phyloP scores from a whole-genome alignment of 1,140 invertebrate species.

The Drosophila tropicalis region DNA sequence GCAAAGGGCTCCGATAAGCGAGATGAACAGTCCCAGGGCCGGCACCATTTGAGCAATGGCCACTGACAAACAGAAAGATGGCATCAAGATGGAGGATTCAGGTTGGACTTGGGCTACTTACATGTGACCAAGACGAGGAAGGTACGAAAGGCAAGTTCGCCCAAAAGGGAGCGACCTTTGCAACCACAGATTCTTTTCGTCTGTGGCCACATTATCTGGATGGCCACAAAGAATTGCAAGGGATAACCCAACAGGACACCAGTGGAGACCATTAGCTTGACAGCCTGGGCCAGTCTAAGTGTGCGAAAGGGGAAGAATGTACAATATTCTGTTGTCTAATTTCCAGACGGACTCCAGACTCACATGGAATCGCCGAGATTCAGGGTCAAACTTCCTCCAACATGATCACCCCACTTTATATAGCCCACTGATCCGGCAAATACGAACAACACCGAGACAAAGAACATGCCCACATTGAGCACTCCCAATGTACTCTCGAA shows the following conservation, averaged over 20 bases:
- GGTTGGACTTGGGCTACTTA: constrained; percentile 84
- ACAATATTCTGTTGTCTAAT: neutral
- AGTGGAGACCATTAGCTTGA: constrained; percentile 88
- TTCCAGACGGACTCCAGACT: constrained; percentile 28
- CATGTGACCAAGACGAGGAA: constrained; percentile 88
- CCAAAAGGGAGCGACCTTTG: constrained; percentile 69
- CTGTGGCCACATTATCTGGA: constrained; percentile 86
- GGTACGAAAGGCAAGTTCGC: constrained; percentile 87
- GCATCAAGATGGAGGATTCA: neutral
- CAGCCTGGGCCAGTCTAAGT: constrained; percentile 85
- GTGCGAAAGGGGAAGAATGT: neutral
- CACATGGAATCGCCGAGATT: constrained; percentile 85
- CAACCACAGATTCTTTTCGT: constrained; percentile 51
- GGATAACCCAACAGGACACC: constrained; percentile 91
- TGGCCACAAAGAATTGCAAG: constrained; percentile 93
- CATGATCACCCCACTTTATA: constrained; percentile 90
- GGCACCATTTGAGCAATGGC: constrained; percentile 92
- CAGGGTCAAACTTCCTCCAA: constrained; percentile 89
- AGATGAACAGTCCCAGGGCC: constrained; percentile 93
- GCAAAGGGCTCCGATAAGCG: constrained; percentile 94
- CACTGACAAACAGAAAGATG: constrained; percentile 84
- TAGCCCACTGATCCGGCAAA: constrained; percentile 93
- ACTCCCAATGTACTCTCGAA: constrained; percentile 92
- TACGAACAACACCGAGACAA: constrained; percentile 87
- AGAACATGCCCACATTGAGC: constrained; percentile 91